A percentile compares a stretch with the other conserved stretches of the same genome.
These are phyloP conservation scores for Chloebia gouldiae DNA, from an alignment of 2,113 vertebrate genomes.

Conservation along the genomic window DNA sequence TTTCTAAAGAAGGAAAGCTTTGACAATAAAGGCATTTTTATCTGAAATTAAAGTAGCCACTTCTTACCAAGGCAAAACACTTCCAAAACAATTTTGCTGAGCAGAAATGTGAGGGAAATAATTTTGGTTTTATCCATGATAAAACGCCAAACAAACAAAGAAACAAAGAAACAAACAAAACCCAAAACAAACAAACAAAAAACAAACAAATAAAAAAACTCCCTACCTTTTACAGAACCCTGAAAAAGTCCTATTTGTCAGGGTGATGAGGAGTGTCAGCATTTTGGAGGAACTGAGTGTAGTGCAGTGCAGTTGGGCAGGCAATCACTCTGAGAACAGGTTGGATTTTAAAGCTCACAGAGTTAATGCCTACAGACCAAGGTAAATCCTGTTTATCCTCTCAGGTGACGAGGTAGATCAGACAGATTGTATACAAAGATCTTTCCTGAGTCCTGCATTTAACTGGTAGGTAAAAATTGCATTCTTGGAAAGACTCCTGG, in stretches of 20 bases:
- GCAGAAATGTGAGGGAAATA: not conserved
- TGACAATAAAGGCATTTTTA: not conserved
- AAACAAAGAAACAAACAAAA: fast-evolving
- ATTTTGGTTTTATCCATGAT: not conserved
- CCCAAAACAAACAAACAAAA: fast-evolving
- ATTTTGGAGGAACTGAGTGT: not conserved
- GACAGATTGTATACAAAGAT: not conserved
- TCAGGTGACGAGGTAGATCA: conserved; percentile 44
- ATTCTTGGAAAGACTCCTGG: not conserved
- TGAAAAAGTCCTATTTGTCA: not conserved
- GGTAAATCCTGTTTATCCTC: conserved; percentile 43
- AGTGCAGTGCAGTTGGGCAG: not conserved
- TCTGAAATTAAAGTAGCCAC: not conserved
- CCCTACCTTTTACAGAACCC: not conserved
- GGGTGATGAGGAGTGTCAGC: not conserved
- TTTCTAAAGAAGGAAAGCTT: not conserved
- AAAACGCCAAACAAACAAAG: not conserved
- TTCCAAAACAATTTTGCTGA: not conserved
- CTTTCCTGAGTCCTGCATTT: not conserved
- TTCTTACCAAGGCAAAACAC: not conserved
- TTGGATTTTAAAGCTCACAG: conserved; percentile 17
- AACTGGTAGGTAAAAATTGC: not conserved
- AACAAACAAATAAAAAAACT: fast-evolving
- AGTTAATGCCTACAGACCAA: conserved; percentile 32
- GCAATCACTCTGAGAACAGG: not conserved